Percentiles rank a stretch among this genome's conserved stretches.
phyloP scores from a whole-genome alignment of 2,113 vertebrate species.

The Rhabdomys dilectus region DNA sequence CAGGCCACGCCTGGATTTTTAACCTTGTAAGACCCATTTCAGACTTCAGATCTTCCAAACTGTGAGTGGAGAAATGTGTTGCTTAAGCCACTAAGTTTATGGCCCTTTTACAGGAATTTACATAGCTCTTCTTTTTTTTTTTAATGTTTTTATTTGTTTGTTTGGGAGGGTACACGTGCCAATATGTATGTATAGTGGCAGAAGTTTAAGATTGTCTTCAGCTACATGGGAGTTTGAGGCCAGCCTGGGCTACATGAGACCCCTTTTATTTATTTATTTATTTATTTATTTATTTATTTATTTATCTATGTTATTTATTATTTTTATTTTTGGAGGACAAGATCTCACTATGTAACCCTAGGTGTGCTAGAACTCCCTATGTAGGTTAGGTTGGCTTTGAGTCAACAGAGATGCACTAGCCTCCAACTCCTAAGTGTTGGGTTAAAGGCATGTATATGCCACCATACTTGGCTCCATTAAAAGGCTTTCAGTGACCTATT shows the following conservation, averaged over 20 bases:
- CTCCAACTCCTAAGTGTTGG: background rate
- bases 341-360: background rate
- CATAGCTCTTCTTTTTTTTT: background rate
- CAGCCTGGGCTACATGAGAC: background rate
- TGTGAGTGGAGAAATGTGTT: background rate
- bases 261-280: background rate
- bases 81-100: background rate
- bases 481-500: background rate
- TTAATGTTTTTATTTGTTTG: background rate
- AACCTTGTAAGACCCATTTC: background rate
- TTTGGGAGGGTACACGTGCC: background rate
- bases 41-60: background rate
- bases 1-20: background rate
- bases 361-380: background rate
- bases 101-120: background rate
- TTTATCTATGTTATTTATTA: background rate
- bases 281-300: background rate
- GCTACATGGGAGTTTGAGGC: background rate
- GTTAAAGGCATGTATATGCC: too few species aligned
- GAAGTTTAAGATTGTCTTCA: background rate
- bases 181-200: background rate
- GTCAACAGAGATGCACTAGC: background rate
- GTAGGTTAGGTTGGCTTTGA: background rate
- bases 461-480: background rate
- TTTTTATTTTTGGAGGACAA: background rate